These are phyloP conservation scores for Beris morrisii DNA, from an alignment of 2,888 invertebrate genomes.

Conservation along the genomic window DNA sequence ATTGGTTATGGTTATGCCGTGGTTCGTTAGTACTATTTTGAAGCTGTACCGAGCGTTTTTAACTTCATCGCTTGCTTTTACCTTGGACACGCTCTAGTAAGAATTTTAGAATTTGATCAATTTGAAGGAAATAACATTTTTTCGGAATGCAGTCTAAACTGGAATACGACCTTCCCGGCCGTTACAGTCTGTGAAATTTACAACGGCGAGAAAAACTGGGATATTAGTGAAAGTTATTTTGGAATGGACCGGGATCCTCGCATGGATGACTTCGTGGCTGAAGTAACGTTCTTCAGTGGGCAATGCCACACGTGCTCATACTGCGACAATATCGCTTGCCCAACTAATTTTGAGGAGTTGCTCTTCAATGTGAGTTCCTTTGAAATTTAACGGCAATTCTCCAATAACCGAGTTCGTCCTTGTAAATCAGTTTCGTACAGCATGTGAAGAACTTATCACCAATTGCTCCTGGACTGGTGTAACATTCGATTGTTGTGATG, in stretches of 20 bases:
- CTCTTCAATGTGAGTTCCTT: constrained; percentile 40
- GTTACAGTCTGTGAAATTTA: constrained; percentile 67
- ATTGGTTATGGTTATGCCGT: constrained; percentile 42
- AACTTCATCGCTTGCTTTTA: constrained; percentile 50
- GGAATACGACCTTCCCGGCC: constrained; percentile 70
- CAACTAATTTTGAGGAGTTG: constrained; percentile 56
- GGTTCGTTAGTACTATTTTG: constrained; percentile 44
- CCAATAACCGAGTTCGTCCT: no score
- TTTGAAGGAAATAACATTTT: neutral
- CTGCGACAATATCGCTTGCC: constrained; percentile 57
- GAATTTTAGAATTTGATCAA: constrained; percentile 33
- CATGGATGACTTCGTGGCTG: constrained; percentile 60
- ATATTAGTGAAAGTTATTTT: constrained; percentile 55
- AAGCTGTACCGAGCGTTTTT: constrained; percentile 47
- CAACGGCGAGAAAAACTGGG: constrained; percentile 62
- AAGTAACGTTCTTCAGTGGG: constrained; percentile 64
- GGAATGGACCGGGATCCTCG: constrained; percentile 54
- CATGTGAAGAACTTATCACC: constrained; percentile 63
- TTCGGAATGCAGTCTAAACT: constrained; percentile 53
- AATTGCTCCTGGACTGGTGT: constrained; percentile 66
- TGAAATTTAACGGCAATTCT: no score
- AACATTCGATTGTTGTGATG: constrained; percentile 69
- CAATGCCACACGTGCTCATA: constrained; percentile 61
- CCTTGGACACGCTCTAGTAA: constrained; percentile 53
- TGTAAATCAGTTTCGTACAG: constrained; percentile 55